Evolutionary conservation across 2,888 invertebrate species (phyloP).

Genomic region (Aphidoletes aphidimyza): DNA sequence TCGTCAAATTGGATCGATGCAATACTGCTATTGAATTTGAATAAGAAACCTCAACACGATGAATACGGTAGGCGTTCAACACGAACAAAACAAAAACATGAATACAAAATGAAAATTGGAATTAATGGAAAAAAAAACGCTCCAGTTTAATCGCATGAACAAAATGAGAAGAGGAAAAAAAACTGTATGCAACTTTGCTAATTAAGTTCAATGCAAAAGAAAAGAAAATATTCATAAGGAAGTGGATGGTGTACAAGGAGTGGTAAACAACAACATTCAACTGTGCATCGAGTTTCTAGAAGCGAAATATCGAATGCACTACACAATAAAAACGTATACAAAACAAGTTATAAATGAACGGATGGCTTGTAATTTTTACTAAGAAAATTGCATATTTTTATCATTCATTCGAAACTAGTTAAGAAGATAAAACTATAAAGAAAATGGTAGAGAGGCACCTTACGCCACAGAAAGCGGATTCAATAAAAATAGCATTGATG

Average conservation of each 20-base stretch:
- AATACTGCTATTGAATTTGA: background rate
- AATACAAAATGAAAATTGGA: background rate
- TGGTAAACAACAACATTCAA: background rate
- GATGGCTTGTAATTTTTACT: conserved; percentile 37
- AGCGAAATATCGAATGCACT: background rate
- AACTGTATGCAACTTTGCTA: conserved; percentile 41
- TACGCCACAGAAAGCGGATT: background rate
- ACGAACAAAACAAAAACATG: background rate
- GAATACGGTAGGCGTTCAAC: background rate
- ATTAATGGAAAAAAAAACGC: conserved; percentile 21
- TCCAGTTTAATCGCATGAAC: background rate
- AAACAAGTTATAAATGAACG: conserved; percentile 27
- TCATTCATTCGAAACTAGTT: background rate
- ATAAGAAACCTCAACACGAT: conserved; percentile 25
- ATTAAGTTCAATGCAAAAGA: conserved; percentile 45
- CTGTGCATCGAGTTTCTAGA: background rate
- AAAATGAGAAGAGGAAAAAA: background rate
- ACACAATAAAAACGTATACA: background rate
- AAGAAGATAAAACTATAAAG: no score
- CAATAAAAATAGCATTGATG: no score
- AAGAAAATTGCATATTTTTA: no score
- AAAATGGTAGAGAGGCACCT: no score
- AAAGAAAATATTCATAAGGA: conserved; percentile 38
- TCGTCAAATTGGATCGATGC: background rate
- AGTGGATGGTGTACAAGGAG: background rate